Conservation (phyloP, 2,888 invertebrate species). For the Rhamphomyia laevipes region DNA sequence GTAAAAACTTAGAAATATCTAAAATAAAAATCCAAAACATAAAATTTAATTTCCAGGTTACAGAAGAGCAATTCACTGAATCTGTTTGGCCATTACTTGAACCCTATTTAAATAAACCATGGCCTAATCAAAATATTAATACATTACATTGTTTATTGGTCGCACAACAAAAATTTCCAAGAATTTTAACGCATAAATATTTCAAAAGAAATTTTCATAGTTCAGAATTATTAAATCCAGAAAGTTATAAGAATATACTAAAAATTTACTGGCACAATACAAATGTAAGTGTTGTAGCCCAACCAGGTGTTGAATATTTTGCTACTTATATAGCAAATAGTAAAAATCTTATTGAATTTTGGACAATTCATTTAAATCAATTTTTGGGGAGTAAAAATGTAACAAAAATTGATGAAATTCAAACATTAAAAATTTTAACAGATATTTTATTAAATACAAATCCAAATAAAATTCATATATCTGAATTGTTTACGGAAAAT, state of each 20-base stretch:
- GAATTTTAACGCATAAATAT: constrained; percentile 41
- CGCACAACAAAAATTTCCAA: constrained; percentile 38
- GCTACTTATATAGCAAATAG: constrained; percentile 43
- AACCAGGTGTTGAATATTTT: constrained; percentile 54
- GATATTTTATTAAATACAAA: constrained; percentile 42
- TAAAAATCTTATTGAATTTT: constrained; percentile 43
- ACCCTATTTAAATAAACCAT: constrained; percentile 47
- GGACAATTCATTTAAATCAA: constrained; percentile 41
- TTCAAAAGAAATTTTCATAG: constrained; percentile 46
- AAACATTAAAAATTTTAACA: constrained; percentile 47
- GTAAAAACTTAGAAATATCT: constrained; percentile 35
- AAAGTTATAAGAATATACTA: constrained; percentile 44
- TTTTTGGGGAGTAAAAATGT: constrained; percentile 37
- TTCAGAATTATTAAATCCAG: constrained; percentile 44
- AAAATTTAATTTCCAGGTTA: constrained; percentile 33
- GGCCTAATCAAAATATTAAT: constrained; percentile 53
- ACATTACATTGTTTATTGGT: constrained; percentile 48
- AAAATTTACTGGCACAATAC: constrained; percentile 48
- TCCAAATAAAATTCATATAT: constrained; percentile 39
- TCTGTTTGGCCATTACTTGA: constrained; percentile 50
- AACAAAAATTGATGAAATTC: constrained; percentile 47
- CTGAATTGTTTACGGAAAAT: constrained; percentile 49
- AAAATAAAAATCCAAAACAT: background rate
- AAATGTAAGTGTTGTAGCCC: constrained; percentile 38
- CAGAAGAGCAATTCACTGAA: constrained; percentile 43